A percentile compares a stretch with the other conserved stretches of the same genome.
Conservation (phyloP, 2,113 vertebrate species). For the Smithornis capensis region DNA sequence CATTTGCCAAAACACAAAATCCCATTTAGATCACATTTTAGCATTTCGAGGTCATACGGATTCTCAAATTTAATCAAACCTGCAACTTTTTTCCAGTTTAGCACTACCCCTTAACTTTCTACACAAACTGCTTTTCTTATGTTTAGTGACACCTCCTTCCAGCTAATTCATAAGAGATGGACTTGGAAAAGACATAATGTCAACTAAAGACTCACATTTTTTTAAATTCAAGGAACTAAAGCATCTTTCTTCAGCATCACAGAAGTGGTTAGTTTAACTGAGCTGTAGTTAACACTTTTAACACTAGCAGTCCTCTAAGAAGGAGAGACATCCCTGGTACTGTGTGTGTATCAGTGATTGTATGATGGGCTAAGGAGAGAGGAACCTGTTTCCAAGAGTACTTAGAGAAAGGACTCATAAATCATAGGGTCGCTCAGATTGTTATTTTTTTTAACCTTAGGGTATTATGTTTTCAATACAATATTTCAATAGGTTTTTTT, state of each 20-base stretch:
- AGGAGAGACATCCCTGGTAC: neutral
- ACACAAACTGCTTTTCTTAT: neutral
- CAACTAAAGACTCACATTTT: neutral
- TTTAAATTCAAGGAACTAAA: slow-evolving; percentile 15
- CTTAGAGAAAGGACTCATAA: slow-evolving; percentile 71
- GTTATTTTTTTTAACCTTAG: slow-evolving; percentile 58
- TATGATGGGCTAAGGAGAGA: neutral
- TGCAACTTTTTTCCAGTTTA: neutral
- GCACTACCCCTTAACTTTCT: neutral
- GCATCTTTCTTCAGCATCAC: neutral
- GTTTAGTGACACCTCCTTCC: neutral
- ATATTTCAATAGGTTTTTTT: slow-evolving; percentile 68
- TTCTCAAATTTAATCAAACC: neutral
- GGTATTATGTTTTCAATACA: slow-evolving; percentile 69
- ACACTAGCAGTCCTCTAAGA: slow-evolving; percentile 33
- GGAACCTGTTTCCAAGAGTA: slow-evolving; percentile 49
- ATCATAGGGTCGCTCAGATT: slow-evolving; percentile 59
- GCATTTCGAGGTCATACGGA: neutral
- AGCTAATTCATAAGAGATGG: neutral
- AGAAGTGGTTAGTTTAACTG: slow-evolving; percentile 36
- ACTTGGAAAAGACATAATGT: neutral
- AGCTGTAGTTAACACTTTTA: neutral
- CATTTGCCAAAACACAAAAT: neutral
- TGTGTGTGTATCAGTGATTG: neutral
- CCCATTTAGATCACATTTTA: neutral